A percentile compares a stretch with the other conserved stretches of the same genome.
phyloP scores from a whole-genome alignment of 1,140 invertebrate species.

The Archegozetes longisetosus region DNA sequence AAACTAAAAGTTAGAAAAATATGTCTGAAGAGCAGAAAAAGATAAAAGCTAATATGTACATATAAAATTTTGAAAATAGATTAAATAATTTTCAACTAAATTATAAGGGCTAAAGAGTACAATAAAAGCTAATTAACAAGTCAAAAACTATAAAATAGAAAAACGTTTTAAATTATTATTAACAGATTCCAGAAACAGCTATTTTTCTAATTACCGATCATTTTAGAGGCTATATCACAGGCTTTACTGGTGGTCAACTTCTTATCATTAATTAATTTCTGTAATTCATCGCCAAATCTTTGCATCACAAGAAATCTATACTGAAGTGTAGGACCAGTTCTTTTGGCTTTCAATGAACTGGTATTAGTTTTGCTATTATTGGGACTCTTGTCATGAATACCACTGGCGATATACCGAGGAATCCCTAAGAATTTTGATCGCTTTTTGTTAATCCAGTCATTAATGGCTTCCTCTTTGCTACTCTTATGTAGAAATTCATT shows the following conservation, averaged over 20 bases:
- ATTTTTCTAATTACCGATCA: constrained; percentile 40
- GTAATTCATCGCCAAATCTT: constrained; percentile 69
- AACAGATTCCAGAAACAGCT: constrained; percentile 9
- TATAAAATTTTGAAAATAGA: no score
- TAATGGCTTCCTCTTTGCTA: constrained; percentile 56
- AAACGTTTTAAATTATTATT: no score
- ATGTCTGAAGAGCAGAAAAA: no score
- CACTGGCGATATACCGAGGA: constrained; percentile 69
- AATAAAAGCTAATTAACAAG: no score
- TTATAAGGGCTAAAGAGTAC: no score
- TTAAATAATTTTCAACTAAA: no score
- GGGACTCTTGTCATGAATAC: constrained; percentile 40
- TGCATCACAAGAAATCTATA: constrained; percentile 84
- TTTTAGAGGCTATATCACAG: constrained; percentile 58
- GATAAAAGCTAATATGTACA: no score
- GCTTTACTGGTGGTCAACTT: constrained; percentile 59
- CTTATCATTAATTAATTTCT: constrained; percentile 54
- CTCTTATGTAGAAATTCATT: constrained; percentile 77
- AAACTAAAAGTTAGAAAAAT: no score
- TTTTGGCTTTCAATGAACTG: constrained; percentile 18
- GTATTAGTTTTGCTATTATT: neutral
- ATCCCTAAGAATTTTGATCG: constrained; percentile 59
- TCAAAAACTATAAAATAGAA: no score
- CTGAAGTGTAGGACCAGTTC: constrained; percentile 33
- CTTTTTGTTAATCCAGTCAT: constrained; percentile 48